Conservation (phyloP, 1,140 invertebrate genomes). For the Drosophila ambigua region DNA sequence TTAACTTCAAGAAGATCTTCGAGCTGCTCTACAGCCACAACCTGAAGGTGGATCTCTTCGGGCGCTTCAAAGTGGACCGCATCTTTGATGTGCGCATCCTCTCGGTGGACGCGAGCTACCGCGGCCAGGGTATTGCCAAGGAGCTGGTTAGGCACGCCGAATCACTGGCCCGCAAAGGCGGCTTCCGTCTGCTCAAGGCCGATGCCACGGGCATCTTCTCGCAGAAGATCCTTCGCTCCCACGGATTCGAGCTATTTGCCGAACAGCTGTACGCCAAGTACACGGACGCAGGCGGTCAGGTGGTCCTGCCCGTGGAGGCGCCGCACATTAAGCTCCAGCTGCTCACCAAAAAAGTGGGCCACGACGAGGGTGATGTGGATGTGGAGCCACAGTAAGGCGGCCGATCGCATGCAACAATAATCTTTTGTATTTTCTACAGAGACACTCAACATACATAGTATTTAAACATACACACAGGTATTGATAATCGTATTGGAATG, state of each 20-base stretch:
- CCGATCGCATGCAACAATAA: conserved; percentile 19
- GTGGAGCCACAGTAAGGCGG: conserved; percentile 7
- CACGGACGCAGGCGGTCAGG: conserved; percentile 86
- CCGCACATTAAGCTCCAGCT: conserved; percentile 88
- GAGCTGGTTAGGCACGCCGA: conserved; percentile 88
- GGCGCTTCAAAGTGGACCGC: conserved; percentile 87
- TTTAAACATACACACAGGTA: conserved; percentile 3
- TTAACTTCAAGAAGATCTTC: conserved; percentile 88
- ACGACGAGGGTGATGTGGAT: conserved; percentile 11
- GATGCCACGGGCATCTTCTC: conserved; percentile 92
- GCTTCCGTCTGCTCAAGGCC: conserved; percentile 90
- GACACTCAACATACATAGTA: background rate
- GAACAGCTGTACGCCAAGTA: conserved; percentile 88
- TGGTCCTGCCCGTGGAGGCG: conserved; percentile 85
- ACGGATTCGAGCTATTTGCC: conserved; percentile 87
- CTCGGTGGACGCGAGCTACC: conserved; percentile 88
- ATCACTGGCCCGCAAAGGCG: conserved; percentile 86
- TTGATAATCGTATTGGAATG: conserved; percentile 35
- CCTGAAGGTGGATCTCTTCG: conserved; percentile 86
- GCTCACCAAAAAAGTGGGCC: conserved; percentile 82
- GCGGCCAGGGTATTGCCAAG: conserved; percentile 89
- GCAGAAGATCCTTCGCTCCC: conserved; percentile 88
- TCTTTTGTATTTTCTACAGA: conserved; percentile 39
- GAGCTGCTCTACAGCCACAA: conserved; percentile 87
- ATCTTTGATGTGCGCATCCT: conserved; percentile 93